Percentiles rank a stretch among this genome's conserved stretches.
These are phyloP conservation scores for Acronicta leporina DNA, from an alignment of 2,888 invertebrate species.

Conservation along the genomic window DNA sequence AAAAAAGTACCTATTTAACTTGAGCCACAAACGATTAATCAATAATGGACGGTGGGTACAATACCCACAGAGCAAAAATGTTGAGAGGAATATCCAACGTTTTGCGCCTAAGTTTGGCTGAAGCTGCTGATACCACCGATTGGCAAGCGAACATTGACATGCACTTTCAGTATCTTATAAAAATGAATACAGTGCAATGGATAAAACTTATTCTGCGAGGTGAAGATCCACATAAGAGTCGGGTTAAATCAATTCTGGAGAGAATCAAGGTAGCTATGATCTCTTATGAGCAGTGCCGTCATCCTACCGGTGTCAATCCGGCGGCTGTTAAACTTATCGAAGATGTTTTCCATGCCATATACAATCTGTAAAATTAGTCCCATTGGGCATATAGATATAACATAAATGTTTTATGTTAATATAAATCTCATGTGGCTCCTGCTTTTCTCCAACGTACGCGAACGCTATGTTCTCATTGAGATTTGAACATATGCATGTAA, in stretches of 20 bases:
- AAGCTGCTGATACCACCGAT: not conserved
- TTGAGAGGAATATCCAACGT: not conserved
- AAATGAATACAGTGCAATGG: not conserved
- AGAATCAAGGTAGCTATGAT: not conserved
- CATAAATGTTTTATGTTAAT: not conserved
- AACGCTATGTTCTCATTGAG: not conserved
- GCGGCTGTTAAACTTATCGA: not conserved
- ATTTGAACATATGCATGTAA: not conserved
- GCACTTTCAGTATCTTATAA: not conserved
- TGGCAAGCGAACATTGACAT: not conserved
- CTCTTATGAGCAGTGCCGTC: not conserved
- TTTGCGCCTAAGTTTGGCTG: not conserved
- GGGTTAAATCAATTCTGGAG: not conserved
- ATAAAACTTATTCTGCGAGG: not conserved
- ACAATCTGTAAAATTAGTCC: not conserved
- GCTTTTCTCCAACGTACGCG: not conserved
- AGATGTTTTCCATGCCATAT: not conserved
- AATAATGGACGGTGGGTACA: not conserved
- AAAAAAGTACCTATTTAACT: not conserved
- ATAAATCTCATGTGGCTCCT: not conserved
- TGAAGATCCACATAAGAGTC: not conserved
- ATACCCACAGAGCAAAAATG: not conserved
- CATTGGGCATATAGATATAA: not conserved
- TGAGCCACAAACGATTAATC: not conserved
- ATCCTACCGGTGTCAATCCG: not conserved